A percentile compares a stretch with the other conserved stretches of the same genome.
These are phyloP conservation scores for Ispidina picta DNA, from an alignment of 2,797 vertebrate species.

Conservation along the genomic window DNA sequence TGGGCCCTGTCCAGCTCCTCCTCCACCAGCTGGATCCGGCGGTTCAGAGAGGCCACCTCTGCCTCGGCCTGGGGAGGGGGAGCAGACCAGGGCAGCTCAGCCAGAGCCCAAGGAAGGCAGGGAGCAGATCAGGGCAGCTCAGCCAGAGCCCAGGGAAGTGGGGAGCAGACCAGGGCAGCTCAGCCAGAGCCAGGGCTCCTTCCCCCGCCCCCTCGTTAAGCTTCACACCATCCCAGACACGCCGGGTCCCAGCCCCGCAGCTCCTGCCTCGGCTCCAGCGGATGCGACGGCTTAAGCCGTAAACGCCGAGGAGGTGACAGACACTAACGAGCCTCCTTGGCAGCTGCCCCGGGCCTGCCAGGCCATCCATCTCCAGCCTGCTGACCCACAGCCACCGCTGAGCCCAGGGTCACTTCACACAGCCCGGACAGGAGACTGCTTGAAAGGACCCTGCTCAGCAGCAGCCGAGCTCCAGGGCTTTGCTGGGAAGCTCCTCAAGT, in stretches of 20 bases:
- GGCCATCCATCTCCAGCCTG: not conserved
- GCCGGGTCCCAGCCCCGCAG: not conserved
- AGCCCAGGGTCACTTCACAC: not conserved
- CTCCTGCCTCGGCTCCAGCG: not conserved
- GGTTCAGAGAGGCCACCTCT: slow-evolving; percentile 85
- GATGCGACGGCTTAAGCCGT: not conserved
- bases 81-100: too few relatives aligned
- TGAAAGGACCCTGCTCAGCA: not conserved
- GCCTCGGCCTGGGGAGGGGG: slow-evolving; percentile 81
- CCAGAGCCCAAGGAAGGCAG: not conserved
- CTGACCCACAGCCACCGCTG: not conserved
- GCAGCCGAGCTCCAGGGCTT: not conserved
- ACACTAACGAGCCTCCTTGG: not conserved
- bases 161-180: too few relatives aligned
- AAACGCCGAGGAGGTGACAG: not conserved
- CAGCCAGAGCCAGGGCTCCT: not conserved
- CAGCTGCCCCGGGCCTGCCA: slow-evolving; percentile 9
- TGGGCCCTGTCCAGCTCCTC: slow-evolving; percentile 90
- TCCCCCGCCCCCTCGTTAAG: not conserved
- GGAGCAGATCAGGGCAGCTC: too few relatives aligned
- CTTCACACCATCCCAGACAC: not conserved
- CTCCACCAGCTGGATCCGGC: slow-evolving; percentile 90
- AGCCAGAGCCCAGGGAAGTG: not conserved
- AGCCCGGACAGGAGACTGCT: fast-evolving
- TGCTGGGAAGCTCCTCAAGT: too few relatives aligned